phyloP scores from a whole-genome alignment of 2,797 vertebrate species.

The Phoebastria nigripes region DNA sequence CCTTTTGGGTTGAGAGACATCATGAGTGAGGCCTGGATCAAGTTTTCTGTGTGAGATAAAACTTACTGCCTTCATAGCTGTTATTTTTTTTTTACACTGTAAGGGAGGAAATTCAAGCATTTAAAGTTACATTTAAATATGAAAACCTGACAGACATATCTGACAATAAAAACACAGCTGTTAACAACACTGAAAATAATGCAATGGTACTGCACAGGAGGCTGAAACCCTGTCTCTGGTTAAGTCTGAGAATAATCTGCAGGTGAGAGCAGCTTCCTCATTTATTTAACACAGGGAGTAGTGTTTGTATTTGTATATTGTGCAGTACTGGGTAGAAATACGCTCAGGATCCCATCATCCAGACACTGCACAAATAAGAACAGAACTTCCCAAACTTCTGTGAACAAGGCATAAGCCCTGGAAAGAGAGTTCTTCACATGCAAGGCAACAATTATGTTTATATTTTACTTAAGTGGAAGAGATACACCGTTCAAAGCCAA shows the following conservation, averaged over 20 bases:
- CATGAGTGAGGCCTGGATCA: neutral
- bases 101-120: neutral
- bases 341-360: neutral
- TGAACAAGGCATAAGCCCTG: neutral
- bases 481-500: neutral
- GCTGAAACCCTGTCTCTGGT: neutral
- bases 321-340: neutral
- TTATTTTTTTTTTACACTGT: neutral
- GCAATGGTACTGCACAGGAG: neutral
- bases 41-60: neutral
- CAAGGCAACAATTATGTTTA: neutral
- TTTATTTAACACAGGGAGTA: neutral
- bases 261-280: neutral
- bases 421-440: neutral
- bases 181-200: neutral
- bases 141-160: neutral
- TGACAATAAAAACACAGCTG: constrained; percentile 36
- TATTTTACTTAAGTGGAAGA: neutral
- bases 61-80: neutral
- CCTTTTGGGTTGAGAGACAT: neutral
- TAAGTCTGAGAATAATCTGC: neutral
- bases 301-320: neutral
- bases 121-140: constrained; percentile 37
- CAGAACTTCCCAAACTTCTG: neutral
- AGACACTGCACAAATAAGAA: neutral